Evolutionary conservation across 2,113 vertebrate species (phyloP), one percentile per base, ranked within the genome.

Genomic region (Pseudopipra pipra): DNA sequence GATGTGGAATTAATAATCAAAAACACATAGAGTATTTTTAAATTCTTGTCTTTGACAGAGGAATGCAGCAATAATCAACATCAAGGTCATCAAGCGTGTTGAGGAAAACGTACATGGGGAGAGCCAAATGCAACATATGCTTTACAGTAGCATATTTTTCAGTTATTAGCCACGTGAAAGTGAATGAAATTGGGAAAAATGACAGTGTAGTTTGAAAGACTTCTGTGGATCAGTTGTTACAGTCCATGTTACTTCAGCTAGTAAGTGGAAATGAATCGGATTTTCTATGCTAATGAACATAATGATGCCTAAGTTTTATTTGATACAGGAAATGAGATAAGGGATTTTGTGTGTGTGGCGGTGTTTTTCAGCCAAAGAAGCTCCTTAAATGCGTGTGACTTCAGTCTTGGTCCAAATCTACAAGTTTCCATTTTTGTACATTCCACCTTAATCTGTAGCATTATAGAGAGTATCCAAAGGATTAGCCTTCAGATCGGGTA

Each of bases 301-400:
- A 19, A 70, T 43, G 4, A 58, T 49, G 30, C 23, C n/a, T 89
- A 73, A 54, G 46, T 95, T 81, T 59, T 23, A 39, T 33, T 59
- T 89, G 43, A 63, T 67, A 49, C 1, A 25, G 28, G 25, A 90
- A 51, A 9, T 35, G 22, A 67, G 7, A 52, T 5, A 19, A 44
- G 41, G 1, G 19, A 6, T 9, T 10, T 18, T 46, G 5, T 35
- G 0, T 46, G 2, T 27, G 7, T 52, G 6, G 5, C 13, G 11
- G 2, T 49, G 5, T 12, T 55, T 87, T 71, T 54, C 47, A 74
- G 91, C 11, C 9, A 54, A 89, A 81, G 54, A 17, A 51, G 11
- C 2, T 72, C 15, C 61, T 25, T 16, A 62, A 52, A 47, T 44
- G 9, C 8, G 3, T 27, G 5, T 47, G 14, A 47, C 25, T 87